Base-by-base conservation (phyloP, 2,888 invertebrate species). In the Tipula helvola region DNA sequence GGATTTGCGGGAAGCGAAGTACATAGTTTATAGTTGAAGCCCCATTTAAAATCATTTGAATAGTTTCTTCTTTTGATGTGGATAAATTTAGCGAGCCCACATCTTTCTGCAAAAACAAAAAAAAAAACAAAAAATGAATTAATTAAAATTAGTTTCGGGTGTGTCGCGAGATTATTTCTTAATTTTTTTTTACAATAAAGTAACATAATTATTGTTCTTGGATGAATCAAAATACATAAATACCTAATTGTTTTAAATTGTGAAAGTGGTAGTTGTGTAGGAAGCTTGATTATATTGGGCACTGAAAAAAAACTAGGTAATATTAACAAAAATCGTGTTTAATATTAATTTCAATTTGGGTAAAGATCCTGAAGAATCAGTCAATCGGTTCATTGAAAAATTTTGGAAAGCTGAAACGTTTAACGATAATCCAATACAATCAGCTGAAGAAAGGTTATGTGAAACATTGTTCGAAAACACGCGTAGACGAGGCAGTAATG, bases 1-100 rank as follows among this genome's bases (percentile, higher is more conserved):
- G 3, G 0, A 10, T 10, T 86, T 93, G 91, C 0, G 95, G 95
- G 89, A 95, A 95, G 88, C 92, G 91, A 0, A 95, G 91, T 88
- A 92, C 92, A 89, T 95, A 95, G 10, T 90, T 88, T 3, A 93
- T 90, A 28, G 7, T 10, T 0, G 92, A 91, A 36, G 90, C 89
- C 85, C 91, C 89, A n/a, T 89, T 88, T 47, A 90, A 87, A 12
- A 91, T 89, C 86, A 90, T 89, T 44, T 90, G 88, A 2, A 90
- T 87, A 0, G 91, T 57, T 16, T 39, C 36, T 10, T 86, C 7
- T n/a, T 39, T 16, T 10, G 86, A 12, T n/a, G 16, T 52, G 10
- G 52, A 52, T 36, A 86, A 86, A 16, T 86, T 39, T 36, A 86
- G 36, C 1, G 52, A 52, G 8, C 86, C 86, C n/a, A 57, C 39